Percentiles rank a stretch among this genome's conserved stretches.
Conservation (phyloP, 2,888 invertebrate genomes). For the Eupithecia pulchellata region DNA sequence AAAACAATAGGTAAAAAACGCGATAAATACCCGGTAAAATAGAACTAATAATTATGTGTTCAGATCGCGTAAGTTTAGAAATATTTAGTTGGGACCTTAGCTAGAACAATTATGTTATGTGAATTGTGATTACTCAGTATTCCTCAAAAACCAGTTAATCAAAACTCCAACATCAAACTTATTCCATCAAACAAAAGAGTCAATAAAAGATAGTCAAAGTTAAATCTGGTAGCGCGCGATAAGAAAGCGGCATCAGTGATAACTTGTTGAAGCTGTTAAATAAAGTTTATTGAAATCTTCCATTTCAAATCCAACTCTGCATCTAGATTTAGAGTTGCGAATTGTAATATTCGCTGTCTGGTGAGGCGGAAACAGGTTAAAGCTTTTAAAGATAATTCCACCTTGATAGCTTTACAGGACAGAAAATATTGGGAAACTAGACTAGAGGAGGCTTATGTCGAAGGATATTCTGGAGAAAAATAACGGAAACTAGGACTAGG, state of each 20-base stretch:
- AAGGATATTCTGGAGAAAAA: too few relatives aligned
- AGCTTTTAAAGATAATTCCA: too few relatives aligned
- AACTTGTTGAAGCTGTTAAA: conserved; percentile 74
- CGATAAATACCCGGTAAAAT: too few relatives aligned
- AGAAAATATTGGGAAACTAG: too few relatives aligned
- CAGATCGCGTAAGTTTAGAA: too few relatives aligned
- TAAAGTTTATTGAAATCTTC: conserved; percentile 66
- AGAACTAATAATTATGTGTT: too few relatives aligned
- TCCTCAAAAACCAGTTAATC: conserved; percentile 21
- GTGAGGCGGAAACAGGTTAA: too few relatives aligned
- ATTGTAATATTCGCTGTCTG: neutral
- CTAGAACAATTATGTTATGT: neutral
- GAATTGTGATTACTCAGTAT: neutral
- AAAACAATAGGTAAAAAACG: too few relatives aligned
- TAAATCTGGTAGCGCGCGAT: conserved; percentile 62
- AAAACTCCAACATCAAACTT: conserved; percentile 26
- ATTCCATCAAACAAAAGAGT: conserved; percentile 33
- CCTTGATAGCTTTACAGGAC: too few relatives aligned
- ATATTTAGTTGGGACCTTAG: neutral
- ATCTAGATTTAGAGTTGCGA: conserved; percentile 40
- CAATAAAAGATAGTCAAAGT: conserved; percentile 39
- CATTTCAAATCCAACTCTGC: conserved; percentile 55
- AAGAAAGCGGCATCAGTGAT: conserved; percentile 67
- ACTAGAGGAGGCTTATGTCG: too few relatives aligned
- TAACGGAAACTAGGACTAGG: too few relatives aligned